Conservation (phyloP, 1,140 invertebrate genomes). For the Brachionus sp. region DNA sequence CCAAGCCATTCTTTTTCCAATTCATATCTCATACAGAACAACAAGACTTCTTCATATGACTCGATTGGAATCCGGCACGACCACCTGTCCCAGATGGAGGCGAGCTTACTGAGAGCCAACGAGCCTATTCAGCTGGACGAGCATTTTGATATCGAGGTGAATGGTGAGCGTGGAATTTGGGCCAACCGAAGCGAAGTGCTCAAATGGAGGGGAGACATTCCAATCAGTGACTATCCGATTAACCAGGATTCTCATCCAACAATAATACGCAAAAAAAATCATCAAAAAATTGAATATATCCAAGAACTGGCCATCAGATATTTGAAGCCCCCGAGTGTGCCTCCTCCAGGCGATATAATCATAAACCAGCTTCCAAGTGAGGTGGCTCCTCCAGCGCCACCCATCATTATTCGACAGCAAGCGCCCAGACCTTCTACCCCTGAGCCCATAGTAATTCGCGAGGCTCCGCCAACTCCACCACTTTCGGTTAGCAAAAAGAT, state of each 20-base stretch:
- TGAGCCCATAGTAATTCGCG: not conserved
- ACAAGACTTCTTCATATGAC: constrained; percentile 1
- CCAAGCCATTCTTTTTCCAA: constrained; percentile 9
- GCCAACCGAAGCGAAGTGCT: not conserved
- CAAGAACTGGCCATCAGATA: constrained; percentile 42
- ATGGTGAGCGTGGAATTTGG: not conserved
- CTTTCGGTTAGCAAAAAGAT: not conserved
- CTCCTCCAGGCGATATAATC: constrained; percentile 28
- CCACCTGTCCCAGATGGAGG: not conserved
- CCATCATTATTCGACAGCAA: constrained; percentile 25
- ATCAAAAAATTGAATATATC: not conserved
- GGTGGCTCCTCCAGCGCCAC: constrained; percentile 10
- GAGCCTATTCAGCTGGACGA: not conserved
- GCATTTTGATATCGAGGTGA: not conserved
- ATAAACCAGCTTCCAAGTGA: constrained; percentile 14
- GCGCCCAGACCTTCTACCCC: not conserved
- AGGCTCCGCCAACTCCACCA: not conserved
- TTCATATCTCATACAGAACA: not conserved
- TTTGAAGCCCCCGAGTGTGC: constrained; percentile 24
- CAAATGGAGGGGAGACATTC: not conserved
- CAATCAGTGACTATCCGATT: constrained; percentile 3
- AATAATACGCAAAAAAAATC: constrained; percentile 14
- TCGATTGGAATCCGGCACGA: not conserved
- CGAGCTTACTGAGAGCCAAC: not conserved
- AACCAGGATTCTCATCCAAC: constrained; percentile 29